Evolutionary conservation across 2,113 vertebrate genomes (phyloP).

Genomic region (Hippocampus barbouri): DNA sequence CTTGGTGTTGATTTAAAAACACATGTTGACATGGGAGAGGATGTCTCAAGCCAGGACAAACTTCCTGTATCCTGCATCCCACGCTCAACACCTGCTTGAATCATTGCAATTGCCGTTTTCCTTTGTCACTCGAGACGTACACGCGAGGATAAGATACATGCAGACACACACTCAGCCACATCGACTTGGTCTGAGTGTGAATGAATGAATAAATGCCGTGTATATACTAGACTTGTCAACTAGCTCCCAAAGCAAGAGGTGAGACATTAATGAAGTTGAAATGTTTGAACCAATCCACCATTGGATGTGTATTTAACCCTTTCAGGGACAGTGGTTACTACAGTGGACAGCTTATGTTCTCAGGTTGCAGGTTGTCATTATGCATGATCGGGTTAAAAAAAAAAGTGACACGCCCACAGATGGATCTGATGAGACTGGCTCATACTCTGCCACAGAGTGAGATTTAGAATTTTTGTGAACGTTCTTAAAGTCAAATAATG

Average conservation of each 20-base stretch:
- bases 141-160: neutral
- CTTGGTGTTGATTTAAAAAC: constrained; percentile 13
- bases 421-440: neutral
- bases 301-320: too few species aligned
- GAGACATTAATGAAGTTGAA: neutral
- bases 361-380: too few species aligned
- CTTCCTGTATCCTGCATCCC: constrained; percentile 62
- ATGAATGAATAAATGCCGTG: neutral
- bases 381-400: too few species aligned
- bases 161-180: neutral
- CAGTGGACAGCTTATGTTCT: too few species aligned
- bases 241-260: neutral
- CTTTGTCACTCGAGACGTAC: neutral
- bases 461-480: too few species aligned
- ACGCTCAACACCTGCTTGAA: constrained; percentile 42
- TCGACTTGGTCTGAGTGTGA: neutral
- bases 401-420: too few species aligned
- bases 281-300: neutral
- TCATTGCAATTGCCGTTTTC: constrained; percentile 20
- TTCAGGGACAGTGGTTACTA: too few species aligned
- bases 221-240: neutral
- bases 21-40: constrained; percentile 47
- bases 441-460: too few species aligned
- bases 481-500: too few species aligned
- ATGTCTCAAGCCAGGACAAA: constrained; percentile 38